These are phyloP conservation scores for Rhorus exstirpatorius DNA, from an alignment of 2,888 invertebrate species.

Conservation along the genomic window DNA sequence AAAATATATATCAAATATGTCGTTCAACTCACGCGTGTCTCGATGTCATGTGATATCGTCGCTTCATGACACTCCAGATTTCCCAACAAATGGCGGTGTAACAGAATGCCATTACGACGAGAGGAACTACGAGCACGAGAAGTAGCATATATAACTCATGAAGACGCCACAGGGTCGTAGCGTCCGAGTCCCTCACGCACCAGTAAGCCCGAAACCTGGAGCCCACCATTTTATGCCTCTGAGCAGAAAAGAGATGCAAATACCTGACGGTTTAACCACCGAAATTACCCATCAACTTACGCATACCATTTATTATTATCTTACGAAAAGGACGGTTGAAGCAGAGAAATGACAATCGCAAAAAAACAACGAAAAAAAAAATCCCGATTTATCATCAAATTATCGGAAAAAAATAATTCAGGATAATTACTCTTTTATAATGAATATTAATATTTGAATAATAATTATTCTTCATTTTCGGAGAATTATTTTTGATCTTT, in stretches of 20 bases:
- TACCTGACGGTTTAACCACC: not conserved
- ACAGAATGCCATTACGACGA: conserved; percentile 89
- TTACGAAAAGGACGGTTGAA: not conserved
- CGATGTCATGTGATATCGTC: conserved; percentile 88
- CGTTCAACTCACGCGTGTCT: conserved; percentile 85
- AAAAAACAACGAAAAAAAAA: conserved; percentile 14
- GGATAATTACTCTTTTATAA: not conserved
- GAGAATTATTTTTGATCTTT: not conserved
- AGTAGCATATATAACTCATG: conserved; percentile 90
- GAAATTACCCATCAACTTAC: not conserved
- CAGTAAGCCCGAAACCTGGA: conserved; percentile 86
- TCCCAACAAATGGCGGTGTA: conserved; percentile 90
- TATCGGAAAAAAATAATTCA: not conserved
- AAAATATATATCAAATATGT: not conserved
- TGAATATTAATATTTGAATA: not conserved
- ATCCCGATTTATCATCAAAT: conserved; percentile 3
- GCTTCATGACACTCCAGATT: conserved; percentile 89
- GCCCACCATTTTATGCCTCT: conserved; percentile 86
- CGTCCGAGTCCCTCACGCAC: conserved; percentile 88
- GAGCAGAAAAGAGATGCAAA: conserved; percentile 33
- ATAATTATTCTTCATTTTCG: not conserved
- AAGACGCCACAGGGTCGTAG: conserved; percentile 86
- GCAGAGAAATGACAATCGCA: not conserved
- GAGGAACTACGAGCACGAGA: conserved; percentile 89
- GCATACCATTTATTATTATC: not conserved